A percentile compares a stretch with the other conserved stretches of the same genome.
Conservation (phyloP, 2,113 vertebrate genomes). For the Capricornis sumatraensis region DNA sequence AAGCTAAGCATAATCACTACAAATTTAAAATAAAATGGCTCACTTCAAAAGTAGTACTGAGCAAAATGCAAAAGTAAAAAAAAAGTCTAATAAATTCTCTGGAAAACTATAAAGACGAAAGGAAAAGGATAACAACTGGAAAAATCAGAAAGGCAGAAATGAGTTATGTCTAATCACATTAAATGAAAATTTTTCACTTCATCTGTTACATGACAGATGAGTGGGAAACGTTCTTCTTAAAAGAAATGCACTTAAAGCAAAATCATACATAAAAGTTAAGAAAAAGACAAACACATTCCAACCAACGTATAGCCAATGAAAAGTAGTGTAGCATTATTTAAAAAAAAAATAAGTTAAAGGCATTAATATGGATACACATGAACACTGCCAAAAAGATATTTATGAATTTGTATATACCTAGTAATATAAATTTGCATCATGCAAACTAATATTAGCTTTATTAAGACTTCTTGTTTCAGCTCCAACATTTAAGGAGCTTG, state of each 20-base stretch:
- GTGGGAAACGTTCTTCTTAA: not conserved
- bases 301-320: not conserved
- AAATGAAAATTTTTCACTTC: not conserved
- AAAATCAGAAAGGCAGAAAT: not conserved
- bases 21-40: not conserved
- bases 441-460: not conserved
- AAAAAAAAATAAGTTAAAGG: not conserved
- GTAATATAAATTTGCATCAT: not conserved
- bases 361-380: not conserved
- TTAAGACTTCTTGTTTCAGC: not conserved
- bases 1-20: not conserved
- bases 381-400: not conserved
- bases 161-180: not conserved
- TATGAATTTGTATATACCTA: not conserved
- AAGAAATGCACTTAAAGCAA: not conserved
- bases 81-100: not conserved
- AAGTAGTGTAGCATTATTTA: not conserved
- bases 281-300: not conserved
- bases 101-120: not conserved
- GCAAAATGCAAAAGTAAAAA: not conserved
- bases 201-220: not conserved
- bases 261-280: not conserved
- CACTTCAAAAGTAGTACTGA: not conserved
- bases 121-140: not conserved
- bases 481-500: not conserved